Evolutionary conservation across 2,888 invertebrate genomes (phyloP).

Genomic region (Lobophora halterata): DNA sequence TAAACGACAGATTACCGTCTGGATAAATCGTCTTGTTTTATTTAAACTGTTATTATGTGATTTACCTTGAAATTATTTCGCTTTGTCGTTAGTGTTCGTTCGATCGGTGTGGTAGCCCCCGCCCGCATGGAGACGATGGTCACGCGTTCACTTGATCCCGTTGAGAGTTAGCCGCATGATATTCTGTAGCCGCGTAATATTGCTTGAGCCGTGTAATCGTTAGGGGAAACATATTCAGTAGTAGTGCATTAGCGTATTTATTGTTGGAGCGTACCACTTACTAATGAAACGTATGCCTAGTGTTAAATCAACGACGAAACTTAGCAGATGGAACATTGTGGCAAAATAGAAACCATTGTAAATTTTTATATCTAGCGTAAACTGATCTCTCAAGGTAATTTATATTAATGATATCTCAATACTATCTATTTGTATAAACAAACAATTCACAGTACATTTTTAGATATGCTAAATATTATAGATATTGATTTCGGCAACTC

Average conservation of each 20-base stretch:
- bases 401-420: slow-evolving; percentile 75
- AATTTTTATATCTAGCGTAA: slow-evolving; percentile 77
- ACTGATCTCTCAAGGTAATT: slow-evolving; percentile 79
- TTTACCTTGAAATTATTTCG: slow-evolving; percentile 44
- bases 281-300: slow-evolving; percentile 64
- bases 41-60: slow-evolving; percentile 40
- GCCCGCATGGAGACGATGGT: slow-evolving; percentile 28
- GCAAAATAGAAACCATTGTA: slow-evolving; percentile 69
- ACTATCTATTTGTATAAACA: slow-evolving; percentile 75
- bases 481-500: slow-evolving; percentile 64
- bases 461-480: slow-evolving; percentile 66
- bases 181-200: slow-evolving; percentile 46
- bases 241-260: slow-evolving; percentile 72
- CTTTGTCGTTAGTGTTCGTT: slow-evolving; percentile 42
- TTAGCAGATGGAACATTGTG: slow-evolving; percentile 61
- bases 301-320: slow-evolving; percentile 65
- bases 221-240: slow-evolving; percentile 67
- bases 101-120: slow-evolving; percentile 39
- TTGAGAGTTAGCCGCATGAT: slow-evolving; percentile 49
- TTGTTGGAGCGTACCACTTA: slow-evolving; percentile 65
- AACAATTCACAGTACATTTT: slow-evolving; percentile 72
- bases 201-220: slow-evolving; percentile 69
- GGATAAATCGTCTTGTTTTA: slow-evolving; percentile 63
- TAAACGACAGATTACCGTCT: slow-evolving; percentile 67
- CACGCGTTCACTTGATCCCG: slow-evolving; percentile 16